Evolutionary conservation across 2,113 vertebrate species (phyloP).

Genomic region (Chamaea fasciata): DNA sequence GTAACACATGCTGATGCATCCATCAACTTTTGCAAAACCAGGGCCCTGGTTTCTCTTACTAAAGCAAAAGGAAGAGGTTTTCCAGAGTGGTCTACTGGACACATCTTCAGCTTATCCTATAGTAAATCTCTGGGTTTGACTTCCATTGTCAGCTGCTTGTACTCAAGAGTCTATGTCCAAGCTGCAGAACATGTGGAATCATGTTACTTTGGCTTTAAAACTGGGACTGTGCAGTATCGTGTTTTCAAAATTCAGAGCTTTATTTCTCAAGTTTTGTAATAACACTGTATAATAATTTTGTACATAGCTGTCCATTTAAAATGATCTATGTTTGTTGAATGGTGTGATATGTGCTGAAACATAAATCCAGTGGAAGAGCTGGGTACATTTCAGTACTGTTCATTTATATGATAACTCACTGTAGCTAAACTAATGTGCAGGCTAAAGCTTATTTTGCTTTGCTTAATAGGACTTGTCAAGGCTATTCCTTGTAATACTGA

Average conservation of each 20-base stretch:
- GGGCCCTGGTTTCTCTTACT: not conserved
- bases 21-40: not conserved
- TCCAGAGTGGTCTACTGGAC: not conserved
- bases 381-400: not conserved
- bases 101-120: not conserved
- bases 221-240: slow-evolving; percentile 19
- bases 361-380: slow-evolving; percentile 26
- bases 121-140: not conserved
- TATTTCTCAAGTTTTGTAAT: slow-evolving; percentile 53
- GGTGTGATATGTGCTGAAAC: slow-evolving; percentile 14
- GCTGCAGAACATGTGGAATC: not conserved
- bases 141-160: not conserved
- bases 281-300: slow-evolving; percentile 48
- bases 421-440: slow-evolving; percentile 6
- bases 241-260: slow-evolving; percentile 16
- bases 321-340: slow-evolving; percentile 13
- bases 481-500: not conserved
- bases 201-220: slow-evolving; percentile 24
- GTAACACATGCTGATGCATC: not conserved
- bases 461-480: not conserved
- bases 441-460: slow-evolving; percentile 34
- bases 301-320: slow-evolving; percentile 47
- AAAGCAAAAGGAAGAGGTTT: not conserved
- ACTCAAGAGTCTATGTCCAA: not conserved
- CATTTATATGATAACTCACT: slow-evolving; percentile 22